phyloP scores from a whole-genome alignment of 2,113 vertebrate genomes.

The Acrocephalus arundinaceus region DNA sequence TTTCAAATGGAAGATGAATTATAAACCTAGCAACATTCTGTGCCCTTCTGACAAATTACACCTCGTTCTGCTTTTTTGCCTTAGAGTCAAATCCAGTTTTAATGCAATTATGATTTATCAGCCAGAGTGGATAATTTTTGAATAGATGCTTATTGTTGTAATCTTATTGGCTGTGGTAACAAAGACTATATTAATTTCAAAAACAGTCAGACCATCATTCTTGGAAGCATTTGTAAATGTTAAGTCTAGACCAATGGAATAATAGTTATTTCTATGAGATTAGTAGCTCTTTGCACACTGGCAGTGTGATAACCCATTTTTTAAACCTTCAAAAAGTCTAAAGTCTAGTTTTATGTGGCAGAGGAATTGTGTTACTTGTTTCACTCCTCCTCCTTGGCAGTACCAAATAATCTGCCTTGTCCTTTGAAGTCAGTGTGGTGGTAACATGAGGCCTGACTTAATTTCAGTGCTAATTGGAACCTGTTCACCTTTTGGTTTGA shows the following conservation, averaged over 20 bases:
- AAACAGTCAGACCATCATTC: not conserved
- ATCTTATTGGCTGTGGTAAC: not conserved
- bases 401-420: not conserved
- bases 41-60: not conserved
- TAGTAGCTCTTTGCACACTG: not conserved
- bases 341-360: not conserved
- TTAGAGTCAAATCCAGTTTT: not conserved
- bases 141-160: not conserved
- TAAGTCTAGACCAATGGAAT: not conserved
- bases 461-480: not conserved
- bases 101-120: not conserved
- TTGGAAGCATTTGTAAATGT: not conserved
- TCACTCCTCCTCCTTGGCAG: not conserved
- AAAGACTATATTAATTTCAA: not conserved
- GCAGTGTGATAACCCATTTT: not conserved
- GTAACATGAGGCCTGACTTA: not conserved
- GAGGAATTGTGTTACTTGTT: not conserved
- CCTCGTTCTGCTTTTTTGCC: not conserved
- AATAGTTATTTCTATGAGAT: not conserved
- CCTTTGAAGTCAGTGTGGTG: not conserved
- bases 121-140: not conserved
- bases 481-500: not conserved
- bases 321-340: not conserved
- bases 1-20: not conserved
- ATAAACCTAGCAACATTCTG: not conserved